Evolutionary conservation across 2,888 invertebrate genomes (phyloP).

Genomic region (Limenitis camilla): DNA sequence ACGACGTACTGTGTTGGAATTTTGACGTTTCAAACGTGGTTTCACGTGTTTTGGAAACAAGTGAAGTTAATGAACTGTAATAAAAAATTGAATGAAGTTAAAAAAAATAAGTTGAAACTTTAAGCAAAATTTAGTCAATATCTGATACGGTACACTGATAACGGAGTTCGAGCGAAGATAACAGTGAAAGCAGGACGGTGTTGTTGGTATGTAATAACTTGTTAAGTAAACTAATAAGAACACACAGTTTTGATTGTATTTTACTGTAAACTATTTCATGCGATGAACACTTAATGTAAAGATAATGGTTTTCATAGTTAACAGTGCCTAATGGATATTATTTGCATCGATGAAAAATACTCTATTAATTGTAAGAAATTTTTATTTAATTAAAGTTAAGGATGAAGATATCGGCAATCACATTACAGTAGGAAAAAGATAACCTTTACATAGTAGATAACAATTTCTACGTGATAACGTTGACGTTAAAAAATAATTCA

Average conservation of each 20-base stretch:
- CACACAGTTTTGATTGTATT: not conserved
- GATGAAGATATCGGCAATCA: too few species aligned
- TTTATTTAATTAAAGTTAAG: too few species aligned
- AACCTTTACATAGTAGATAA: too few species aligned
- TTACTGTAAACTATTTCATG: not conserved
- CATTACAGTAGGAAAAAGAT: too few species aligned
- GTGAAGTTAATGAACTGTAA: not conserved
- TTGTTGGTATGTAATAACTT: slow-evolving; percentile 22
- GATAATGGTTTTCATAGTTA: too few species aligned
- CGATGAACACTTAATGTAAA: too few species aligned
- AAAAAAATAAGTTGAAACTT: not conserved
- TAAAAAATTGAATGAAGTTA: not conserved
- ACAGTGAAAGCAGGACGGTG: slow-evolving; percentile 35
- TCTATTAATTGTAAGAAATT: too few species aligned
- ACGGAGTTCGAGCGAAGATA: slow-evolving; percentile 26
- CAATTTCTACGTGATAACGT: too few species aligned
- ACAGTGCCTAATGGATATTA: too few species aligned
- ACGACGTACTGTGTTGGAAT: slow-evolving; percentile 42
- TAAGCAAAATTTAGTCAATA: slow-evolving; percentile 1
- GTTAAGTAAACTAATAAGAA: not conserved
- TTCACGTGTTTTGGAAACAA: slow-evolving; percentile 6
- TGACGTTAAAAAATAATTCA: too few species aligned
- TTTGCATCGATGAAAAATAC: too few species aligned
- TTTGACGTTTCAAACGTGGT: slow-evolving; percentile 22
- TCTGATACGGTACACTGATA: slow-evolving; percentile 32